Percentiles rank a stretch among this genome's conserved stretches.
Evolutionary conservation across 2,797 vertebrate species (phyloP).

Genomic region (Scyliorhinus canicula): DNA sequence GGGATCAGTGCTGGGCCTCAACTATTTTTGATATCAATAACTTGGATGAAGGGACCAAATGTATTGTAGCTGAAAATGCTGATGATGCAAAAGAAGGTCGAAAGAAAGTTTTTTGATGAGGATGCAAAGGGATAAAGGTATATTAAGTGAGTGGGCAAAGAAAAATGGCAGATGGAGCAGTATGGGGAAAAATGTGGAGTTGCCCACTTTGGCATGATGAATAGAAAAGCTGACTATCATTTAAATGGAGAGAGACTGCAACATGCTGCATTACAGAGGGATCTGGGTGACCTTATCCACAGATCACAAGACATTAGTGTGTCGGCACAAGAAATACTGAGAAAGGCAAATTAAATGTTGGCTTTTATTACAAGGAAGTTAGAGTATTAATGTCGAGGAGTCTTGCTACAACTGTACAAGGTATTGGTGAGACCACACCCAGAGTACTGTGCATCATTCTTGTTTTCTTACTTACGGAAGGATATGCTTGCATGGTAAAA

Average conservation of each 20-base stretch:
- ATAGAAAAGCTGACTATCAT: background rate
- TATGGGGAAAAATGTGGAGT: background rate
- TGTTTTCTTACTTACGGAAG: no score
- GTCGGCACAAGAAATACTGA: background rate
- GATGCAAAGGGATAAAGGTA: no score
- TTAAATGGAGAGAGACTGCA: background rate
- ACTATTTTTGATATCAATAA: background rate
- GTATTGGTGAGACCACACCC: background rate
- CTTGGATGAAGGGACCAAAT: background rate
- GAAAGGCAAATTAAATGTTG: background rate
- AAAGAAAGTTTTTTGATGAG: background rate
- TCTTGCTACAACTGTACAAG: background rate
- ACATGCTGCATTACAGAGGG: background rate
- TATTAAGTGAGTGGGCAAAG: background rate
- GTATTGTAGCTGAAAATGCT: background rate
- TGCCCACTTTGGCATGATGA: background rate
- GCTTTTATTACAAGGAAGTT: background rate
- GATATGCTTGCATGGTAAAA: background rate
- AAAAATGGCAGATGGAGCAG: background rate
- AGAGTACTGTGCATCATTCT: background rate
- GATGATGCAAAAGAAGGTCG: background rate
- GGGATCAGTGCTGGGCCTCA: background rate
- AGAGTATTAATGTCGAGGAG: background rate
- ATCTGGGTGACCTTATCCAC: background rate
- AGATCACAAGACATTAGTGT: background rate